These are phyloP conservation scores for Sebastes schlegelii DNA, from an alignment of 2,113 vertebrate species.

Conservation along the genomic window DNA sequence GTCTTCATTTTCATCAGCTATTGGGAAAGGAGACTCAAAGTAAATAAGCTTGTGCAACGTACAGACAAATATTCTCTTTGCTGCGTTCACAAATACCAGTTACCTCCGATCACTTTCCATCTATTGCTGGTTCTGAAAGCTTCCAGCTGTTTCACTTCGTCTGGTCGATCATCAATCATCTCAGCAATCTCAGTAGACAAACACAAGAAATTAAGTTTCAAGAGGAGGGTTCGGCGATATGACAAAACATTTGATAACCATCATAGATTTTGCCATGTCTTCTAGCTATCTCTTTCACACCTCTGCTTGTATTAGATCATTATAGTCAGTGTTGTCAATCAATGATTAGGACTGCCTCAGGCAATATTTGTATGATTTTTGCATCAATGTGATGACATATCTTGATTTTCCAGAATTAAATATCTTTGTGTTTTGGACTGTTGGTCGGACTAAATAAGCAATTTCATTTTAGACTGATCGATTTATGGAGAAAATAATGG, in stretches of 20 bases:
- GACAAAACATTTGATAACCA: neutral
- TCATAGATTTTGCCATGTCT: neutral
- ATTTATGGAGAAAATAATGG: neutral
- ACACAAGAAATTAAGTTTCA: neutral
- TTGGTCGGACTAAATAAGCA: neutral
- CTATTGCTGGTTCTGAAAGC: constrained; percentile 89
- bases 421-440: too few relatives aligned
- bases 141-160: constrained; percentile 93
- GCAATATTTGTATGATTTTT: neutral
- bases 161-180: constrained; percentile 93
- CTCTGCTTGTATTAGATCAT: neutral
- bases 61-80: neutral
- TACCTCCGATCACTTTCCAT: constrained; percentile 94
- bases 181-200: constrained; percentile 88
- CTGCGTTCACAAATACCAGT: constrained; percentile 27
- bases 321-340: neutral
- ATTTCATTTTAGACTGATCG: neutral
- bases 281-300: neutral
- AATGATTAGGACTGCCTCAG: neutral
- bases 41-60: constrained; percentile 10
- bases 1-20: constrained; percentile 64
- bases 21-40: neutral
- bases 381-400: neutral
- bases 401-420: neutral
- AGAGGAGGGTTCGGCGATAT: neutral